These are phyloP conservation scores for Cetonia aurata DNA, from an alignment of 2,888 invertebrate genomes.

Conservation along the genomic window DNA sequence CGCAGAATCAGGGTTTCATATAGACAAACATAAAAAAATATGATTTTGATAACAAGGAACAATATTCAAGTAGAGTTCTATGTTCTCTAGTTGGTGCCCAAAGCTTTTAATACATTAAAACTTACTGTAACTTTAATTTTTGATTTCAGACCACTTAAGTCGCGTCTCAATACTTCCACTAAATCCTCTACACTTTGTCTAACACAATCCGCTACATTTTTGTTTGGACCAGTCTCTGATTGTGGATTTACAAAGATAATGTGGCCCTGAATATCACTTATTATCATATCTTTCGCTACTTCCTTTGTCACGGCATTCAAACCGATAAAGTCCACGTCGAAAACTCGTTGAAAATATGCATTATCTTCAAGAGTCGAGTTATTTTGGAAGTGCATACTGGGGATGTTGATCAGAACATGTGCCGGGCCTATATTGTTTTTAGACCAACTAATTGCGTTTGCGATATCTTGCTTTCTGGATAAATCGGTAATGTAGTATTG, in stretches of 20 bases:
- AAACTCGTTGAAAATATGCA: neutral
- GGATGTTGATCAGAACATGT: conserved; percentile 43
- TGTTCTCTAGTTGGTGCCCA: too few relatives aligned
- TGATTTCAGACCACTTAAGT: neutral
- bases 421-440: conserved; percentile 36
- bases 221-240: neutral
- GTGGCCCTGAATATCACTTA: neutral
- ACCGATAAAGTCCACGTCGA: conserved; percentile 1
- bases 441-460: conserved; percentile 40
- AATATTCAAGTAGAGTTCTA: too few relatives aligned
- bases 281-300: conserved; percentile 5
- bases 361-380: neutral
- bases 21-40: too few relatives aligned
- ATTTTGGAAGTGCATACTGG: neutral
- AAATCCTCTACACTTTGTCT: neutral
- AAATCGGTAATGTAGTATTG: conserved; percentile 22
- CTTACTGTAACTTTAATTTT: conserved; percentile 5
- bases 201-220: neutral
- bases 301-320: neutral
- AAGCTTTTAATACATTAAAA: neutral
- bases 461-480: conserved; percentile 32
- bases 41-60: too few relatives aligned
- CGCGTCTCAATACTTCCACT: neutral
- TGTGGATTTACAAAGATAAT: neutral
- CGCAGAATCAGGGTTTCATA: too few relatives aligned